Conservation (phyloP, 2,797 vertebrate species). For the Numenius phaeopus region DNA sequence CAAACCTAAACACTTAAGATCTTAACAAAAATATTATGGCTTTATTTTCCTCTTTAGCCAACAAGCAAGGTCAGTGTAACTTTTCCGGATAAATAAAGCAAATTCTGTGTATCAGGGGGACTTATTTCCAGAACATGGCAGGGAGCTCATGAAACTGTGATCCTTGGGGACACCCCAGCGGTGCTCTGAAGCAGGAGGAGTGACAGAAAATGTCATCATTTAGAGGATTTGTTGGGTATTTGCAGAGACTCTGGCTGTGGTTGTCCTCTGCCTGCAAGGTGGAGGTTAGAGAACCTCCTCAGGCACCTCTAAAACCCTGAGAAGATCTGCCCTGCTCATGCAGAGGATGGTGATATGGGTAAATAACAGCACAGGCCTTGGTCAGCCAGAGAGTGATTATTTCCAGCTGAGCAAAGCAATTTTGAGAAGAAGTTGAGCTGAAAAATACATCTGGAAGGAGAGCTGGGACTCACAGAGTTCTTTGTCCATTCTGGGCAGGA, state of each 20-base stretch:
- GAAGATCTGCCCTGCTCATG: not conserved
- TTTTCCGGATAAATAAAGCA: not conserved
- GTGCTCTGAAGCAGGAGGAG: not conserved
- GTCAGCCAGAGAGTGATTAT: not conserved
- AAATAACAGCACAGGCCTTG: not conserved
- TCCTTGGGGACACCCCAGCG: no score
- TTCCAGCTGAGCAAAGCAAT: not conserved
- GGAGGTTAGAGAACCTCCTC: fast-evolving
- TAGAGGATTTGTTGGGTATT: not conserved
- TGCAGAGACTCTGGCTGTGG: not conserved
- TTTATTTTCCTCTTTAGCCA: not conserved
- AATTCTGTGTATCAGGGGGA: not conserved
- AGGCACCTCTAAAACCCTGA: not conserved
- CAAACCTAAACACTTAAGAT: not conserved
- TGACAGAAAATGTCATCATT: not conserved
- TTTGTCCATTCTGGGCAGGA: not conserved
- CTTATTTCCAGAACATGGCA: not conserved
- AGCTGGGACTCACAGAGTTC: fast-evolving
- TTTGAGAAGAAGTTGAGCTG: not conserved
- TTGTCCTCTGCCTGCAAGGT: not conserved
- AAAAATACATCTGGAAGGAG: not conserved
- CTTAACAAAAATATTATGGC: not conserved
- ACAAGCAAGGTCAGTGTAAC: not conserved
- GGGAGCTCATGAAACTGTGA: not conserved
- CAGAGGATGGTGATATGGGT: not conserved